These are phyloP conservation scores for Xenopus tropicalis DNA, from an alignment of 2,113 vertebrate genomes.

Conservation along the genomic window DNA sequence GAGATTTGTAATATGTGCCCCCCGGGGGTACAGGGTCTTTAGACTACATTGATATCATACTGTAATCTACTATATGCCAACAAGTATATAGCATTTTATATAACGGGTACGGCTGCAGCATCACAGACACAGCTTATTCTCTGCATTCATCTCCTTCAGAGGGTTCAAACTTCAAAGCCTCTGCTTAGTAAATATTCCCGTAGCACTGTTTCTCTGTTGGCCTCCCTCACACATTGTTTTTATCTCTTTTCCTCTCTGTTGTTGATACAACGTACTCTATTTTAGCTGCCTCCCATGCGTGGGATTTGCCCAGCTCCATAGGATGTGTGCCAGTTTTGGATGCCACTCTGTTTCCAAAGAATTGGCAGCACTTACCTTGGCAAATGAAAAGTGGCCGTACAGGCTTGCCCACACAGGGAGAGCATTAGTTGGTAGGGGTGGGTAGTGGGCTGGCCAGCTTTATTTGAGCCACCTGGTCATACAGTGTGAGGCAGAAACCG, in stretches of 20 bases:
- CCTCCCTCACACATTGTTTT: background rate
- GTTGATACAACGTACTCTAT: constrained; percentile 53
- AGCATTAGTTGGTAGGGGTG: background rate
- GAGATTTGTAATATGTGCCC: too few relatives aligned
- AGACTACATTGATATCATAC: too few relatives aligned
- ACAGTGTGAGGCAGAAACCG: too few relatives aligned
- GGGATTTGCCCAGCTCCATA: constrained; percentile 48
- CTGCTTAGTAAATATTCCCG: background rate
- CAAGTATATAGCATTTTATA: too few relatives aligned
- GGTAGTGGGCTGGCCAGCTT: too few relatives aligned
- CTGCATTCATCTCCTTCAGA: too few relatives aligned
- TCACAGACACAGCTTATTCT: too few relatives aligned
- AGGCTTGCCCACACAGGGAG: background rate
- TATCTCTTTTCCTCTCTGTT: constrained; percentile 35
- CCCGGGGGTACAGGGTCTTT: too few relatives aligned
- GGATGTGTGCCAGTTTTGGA: constrained; percentile 41
- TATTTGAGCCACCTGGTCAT: too few relatives aligned
- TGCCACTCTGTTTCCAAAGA: constrained; percentile 55
- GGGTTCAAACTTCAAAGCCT: too few relatives aligned
- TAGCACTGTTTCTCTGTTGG: background rate
- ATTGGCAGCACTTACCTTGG: constrained; percentile 41
- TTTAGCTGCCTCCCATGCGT: constrained; percentile 55
- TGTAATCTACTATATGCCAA: too few relatives aligned
- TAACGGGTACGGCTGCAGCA: too few relatives aligned
- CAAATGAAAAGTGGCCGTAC: background rate